Evolutionary conservation across 2,888 invertebrate species (phyloP), one percentile per base, ranked within the genome.

Genomic region (Dynastes maya): DNA sequence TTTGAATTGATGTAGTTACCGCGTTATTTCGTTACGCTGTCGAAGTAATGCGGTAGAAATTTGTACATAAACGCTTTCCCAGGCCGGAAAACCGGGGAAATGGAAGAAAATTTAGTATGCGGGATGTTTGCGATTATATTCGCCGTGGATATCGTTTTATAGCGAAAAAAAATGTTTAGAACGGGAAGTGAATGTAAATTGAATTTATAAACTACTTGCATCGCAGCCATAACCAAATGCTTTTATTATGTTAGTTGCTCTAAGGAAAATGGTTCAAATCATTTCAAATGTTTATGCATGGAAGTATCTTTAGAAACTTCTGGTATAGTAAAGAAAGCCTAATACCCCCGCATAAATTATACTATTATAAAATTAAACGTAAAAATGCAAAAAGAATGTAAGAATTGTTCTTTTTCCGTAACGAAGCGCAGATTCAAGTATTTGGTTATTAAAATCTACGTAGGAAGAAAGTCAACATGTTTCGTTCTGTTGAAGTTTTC

Each of bases 1-100:
- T 63, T 63, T 63, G 63, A 63, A 63, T 63, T 63, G n/a, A 63
- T 63, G 63, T 63, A 63, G 63, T 63, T 63, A 63, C 63, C 29
- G 63, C 29, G 63, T 63, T 63, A 63, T 63, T 63, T 63, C 63
- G 63, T 63, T 63, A 63, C 29, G 63, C 13, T 29, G 63, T 13
- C 27, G 63, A 63, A n/a, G 63, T 63, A 63, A 63, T 32, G 63
- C 63, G 63, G 29, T 63, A 63, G 63, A 63, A 63, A 63, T 63
- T 63, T 29, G 63, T 63, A 63, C 63, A n/a, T 63, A 63, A 63
- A 63, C 32, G 63, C 63, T 63, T 63, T 29, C 29, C 63, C 32
- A 63, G 9, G 29, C 63, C 63, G 22, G 63, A 58, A 22, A 22
- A 22, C n/a, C 22, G 55, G 53, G 16, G 63, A 32, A 63, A 63